phyloP scores from a whole-genome alignment of 2,797 vertebrate genomes.

The Pipistrellus pygmaeus region DNA sequence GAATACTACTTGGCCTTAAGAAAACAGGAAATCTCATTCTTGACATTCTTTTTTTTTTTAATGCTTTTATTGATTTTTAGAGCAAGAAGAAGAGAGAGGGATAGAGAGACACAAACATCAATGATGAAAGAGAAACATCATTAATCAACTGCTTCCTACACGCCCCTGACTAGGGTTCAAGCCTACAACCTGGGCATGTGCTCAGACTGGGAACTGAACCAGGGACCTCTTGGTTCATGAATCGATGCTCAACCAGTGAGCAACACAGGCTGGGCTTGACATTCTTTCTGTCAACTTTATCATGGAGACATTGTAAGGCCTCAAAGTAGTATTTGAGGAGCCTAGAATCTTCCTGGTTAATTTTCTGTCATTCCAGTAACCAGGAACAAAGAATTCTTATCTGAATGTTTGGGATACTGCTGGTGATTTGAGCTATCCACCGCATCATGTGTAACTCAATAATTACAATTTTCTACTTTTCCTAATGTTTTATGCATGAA shows the following conservation, averaged over 20 bases:
- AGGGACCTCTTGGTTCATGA: too few relatives aligned
- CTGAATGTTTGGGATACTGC: neutral
- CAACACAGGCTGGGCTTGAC: neutral
- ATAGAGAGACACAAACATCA: too few relatives aligned
- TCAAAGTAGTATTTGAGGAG: neutral
- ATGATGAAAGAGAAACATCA: too few relatives aligned
- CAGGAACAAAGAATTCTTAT: neutral
- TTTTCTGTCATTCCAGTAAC: neutral
- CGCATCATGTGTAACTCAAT: neutral
- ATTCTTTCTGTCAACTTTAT: neutral
- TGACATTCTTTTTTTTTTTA: neutral
- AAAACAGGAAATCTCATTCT: neutral
- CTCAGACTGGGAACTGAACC: too few relatives aligned
- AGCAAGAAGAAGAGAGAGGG: too few relatives aligned
- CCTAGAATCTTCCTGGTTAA: neutral
- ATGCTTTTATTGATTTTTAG: too few relatives aligned
- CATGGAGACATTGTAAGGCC: neutral
- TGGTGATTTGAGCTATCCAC: neutral
- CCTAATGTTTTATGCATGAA: slow-evolving; percentile 5
- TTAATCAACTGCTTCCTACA: too few relatives aligned
- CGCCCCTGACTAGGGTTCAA: too few relatives aligned
- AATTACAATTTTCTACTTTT: neutral
- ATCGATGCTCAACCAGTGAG: too few relatives aligned
- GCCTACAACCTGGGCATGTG: too few relatives aligned
- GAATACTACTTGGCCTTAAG: neutral